These are phyloP conservation scores for Stichopus chloronotus DNA, from an alignment of 35 echinoderm and acorn worm genomes.

Conservation along the genomic window DNA sequence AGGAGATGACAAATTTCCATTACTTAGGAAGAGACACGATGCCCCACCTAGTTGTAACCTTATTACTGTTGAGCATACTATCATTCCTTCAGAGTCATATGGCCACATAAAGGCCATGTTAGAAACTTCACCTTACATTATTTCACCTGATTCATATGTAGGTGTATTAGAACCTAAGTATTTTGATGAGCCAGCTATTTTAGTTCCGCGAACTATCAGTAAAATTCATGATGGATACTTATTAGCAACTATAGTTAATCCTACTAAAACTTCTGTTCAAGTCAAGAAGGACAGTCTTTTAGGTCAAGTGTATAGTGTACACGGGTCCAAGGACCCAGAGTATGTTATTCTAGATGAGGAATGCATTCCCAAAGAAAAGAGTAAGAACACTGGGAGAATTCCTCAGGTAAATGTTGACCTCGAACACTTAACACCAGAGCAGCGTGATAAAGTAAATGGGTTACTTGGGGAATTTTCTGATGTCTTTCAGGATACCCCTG, in stretches of 20 bases:
- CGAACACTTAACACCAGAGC: slow-evolving; percentile 1
- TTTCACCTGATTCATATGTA: neutral
- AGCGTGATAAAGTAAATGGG: slow-evolving; percentile 35
- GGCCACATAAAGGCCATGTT: neutral
- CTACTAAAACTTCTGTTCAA: neutral
- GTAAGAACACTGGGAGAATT: neutral
- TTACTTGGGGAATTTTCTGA: slow-evolving; percentile 16
- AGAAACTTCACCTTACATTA: neutral
- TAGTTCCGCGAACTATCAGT: neutral
- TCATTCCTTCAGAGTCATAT: neutral
- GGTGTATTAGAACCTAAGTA: neutral
- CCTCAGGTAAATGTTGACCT: slow-evolving; percentile 17
- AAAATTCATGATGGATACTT: neutral
- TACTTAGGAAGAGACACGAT: neutral
- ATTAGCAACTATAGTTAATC: slow-evolving; percentile 18
- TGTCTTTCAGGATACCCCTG: slow-evolving; percentile 18
- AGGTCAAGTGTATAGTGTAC: neutral
- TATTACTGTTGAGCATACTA: neutral
- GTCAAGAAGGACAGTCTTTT: slow-evolving; percentile 30
- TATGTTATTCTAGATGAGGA: neutral
- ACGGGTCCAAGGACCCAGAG: neutral
- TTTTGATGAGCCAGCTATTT: neutral
- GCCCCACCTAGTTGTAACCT: neutral
- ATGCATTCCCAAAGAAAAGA: neutral
- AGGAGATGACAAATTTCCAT: neutral